phyloP scores from a whole-genome alignment of 2,888 invertebrate genomes.

The Empis livida region DNA sequence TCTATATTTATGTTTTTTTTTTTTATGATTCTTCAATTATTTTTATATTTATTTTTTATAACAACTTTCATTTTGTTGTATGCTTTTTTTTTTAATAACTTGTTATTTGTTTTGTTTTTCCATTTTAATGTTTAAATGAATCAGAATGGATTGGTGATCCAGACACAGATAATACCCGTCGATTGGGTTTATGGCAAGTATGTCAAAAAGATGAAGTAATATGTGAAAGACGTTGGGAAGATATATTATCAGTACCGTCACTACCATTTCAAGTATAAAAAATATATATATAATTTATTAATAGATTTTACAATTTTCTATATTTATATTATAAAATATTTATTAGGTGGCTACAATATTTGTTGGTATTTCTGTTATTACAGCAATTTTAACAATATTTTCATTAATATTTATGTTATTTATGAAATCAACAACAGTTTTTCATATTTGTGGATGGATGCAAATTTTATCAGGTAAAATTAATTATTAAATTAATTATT shows the following conservation, averaged over 20 bases:
- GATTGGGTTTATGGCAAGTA: constrained; percentile 84
- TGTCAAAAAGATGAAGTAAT: constrained; percentile 66
- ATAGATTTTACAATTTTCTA: too few species aligned
- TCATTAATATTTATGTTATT: constrained; percentile 87
- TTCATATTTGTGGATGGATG: constrained; percentile 88
- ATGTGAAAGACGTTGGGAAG: constrained; percentile 73
- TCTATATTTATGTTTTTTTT: neutral
- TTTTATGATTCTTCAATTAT: too few species aligned
- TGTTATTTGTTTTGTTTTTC: constrained; percentile 1
- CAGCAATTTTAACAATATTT: constrained; percentile 76
- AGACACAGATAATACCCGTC: constrained; percentile 75
- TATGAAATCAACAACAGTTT: constrained; percentile 81
- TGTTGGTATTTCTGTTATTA: constrained; percentile 71
- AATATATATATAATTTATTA: neutral
- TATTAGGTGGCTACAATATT: constrained; percentile 66
- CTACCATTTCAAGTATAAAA: constrained; percentile 56
- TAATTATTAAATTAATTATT: too few species aligned
- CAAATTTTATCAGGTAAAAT: constrained; percentile 83
- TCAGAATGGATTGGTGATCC: constrained; percentile 74
- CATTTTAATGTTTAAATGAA: too few species aligned
- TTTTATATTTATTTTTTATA: neutral
- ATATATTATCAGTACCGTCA: constrained; percentile 68
- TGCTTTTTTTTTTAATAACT: neutral
- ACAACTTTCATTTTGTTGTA: neutral
- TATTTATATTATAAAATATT: neutral